Base-by-base conservation (phyloP, 2,888 invertebrate species). In the Parascotia fuliginaria region DNA sequence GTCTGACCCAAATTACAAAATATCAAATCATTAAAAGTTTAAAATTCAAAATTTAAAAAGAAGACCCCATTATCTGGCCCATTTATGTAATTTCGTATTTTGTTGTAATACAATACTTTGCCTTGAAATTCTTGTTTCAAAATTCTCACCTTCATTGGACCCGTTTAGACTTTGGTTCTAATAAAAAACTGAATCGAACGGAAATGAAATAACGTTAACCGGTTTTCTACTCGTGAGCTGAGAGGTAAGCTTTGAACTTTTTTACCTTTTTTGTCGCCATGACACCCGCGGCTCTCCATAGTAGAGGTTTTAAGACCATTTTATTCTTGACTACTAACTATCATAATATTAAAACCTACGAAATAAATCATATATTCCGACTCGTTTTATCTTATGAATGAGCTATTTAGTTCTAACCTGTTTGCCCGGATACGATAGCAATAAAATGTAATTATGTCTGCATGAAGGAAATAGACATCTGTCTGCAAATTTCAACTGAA, bases 161-260 rank as follows among this genome's bases (percentile, higher is more conserved):
- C 75, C 84, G 82, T 81, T 84, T 81, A 81, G 75, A 81, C 79
- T 81, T 81, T 78, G 78, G 76, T 77, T 85, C 79, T 80, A 81
- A 88, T 85, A 90, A 89, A 89, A 89, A 88, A 86, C 79, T 79
- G 83, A 85, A 86, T 89, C 83, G 89, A 90, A 86, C 90, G 91
- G 91, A 92, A 91, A 90, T 90, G 89, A 86, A 89, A 86, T 86
- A 86, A 88, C 77, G 82, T 73, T 79, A 86, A 91, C 91, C 90
- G 87, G 91, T 91, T 89, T 81, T 79, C 79, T 81, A 81, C 75
- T 80, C 83, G 72, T 73, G 70, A 74, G 75, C 69, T 60, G 64
- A 75, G 72, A 78, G 81, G 79, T 75, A 70, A 71, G 77, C 77
- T 75, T 71, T 65, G 65, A 68, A 65, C 66, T 73, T 73, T 79